Conservation (phyloP, 2,888 invertebrate genomes). For the Meloe dianella region DNA sequence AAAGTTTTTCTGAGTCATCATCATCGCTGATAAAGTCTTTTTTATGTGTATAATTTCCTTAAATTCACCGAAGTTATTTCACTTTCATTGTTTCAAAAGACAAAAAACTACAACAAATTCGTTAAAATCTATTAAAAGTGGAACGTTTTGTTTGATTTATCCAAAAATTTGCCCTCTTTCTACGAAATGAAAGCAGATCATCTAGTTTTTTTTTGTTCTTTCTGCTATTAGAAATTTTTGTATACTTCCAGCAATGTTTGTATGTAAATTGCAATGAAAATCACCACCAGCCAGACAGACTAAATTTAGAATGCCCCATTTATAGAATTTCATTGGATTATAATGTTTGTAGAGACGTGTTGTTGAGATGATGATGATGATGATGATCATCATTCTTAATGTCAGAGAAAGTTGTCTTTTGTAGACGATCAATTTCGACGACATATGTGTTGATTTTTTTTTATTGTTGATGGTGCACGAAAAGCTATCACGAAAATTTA, state of each 20-base stretch:
- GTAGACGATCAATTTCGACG: too few relatives aligned
- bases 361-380: not conserved
- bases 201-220: not conserved
- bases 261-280: not conserved
- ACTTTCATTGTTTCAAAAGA: not conserved
- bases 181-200: not conserved
- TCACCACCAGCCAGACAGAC: not conserved
- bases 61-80: not conserved
- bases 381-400: not conserved
- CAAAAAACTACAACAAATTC: not conserved
- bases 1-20: not conserved
- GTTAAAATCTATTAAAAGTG: not conserved
- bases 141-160: not conserved
- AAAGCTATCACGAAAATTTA: not conserved
- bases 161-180: not conserved
- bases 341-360: not conserved
- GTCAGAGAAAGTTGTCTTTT: constrained; percentile 4
- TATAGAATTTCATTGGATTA: not conserved
- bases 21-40: not conserved
- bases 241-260: not conserved
- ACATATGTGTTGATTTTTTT: constrained; percentile 6
- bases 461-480: not conserved
- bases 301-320: not conserved
- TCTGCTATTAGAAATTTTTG: not conserved
- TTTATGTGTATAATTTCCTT: not conserved